Evolutionary conservation across 2,888 invertebrate genomes (phyloP).

Genomic region (Epirrita christyi): DNA sequence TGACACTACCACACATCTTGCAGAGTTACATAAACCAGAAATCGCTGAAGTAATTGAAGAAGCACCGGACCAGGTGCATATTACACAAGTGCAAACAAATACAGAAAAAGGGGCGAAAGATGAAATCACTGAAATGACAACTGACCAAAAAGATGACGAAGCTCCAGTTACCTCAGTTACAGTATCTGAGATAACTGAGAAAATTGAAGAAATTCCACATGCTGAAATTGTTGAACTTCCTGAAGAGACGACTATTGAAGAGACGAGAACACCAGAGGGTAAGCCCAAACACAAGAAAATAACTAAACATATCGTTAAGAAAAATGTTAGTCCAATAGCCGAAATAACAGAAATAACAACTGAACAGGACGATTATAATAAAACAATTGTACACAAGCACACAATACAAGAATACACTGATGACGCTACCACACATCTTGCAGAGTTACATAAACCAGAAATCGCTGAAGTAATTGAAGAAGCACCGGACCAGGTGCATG

Average conservation of each 20-base stretch:
- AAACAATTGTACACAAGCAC: slow-evolving; percentile 40
- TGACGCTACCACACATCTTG: slow-evolving; percentile 35
- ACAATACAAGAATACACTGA: slow-evolving; percentile 50
- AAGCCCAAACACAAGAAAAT: slow-evolving; percentile 39
- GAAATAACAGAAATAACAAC: slow-evolving; percentile 56
- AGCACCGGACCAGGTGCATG: slow-evolving; percentile 36
- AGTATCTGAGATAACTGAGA: slow-evolving; percentile 8
- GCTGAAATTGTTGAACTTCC: slow-evolving; percentile 51
- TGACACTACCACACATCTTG: slow-evolving; percentile 38
- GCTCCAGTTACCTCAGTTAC: slow-evolving; percentile 23
- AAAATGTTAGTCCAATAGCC: slow-evolving; percentile 53
- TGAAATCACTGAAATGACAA: slow-evolving; percentile 39
- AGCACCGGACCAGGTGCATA: slow-evolving; percentile 65
- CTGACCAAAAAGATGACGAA: slow-evolving; percentile 25
- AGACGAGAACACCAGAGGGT: slow-evolving; percentile 38
- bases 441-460: slow-evolving; percentile 36
- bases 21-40: slow-evolving; percentile 22
- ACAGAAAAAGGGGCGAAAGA: slow-evolving; percentile 44
- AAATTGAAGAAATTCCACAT: slow-evolving; percentile 23
- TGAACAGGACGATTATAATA: slow-evolving; percentile 54
- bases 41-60: slow-evolving; percentile 40
- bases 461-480: slow-evolving; percentile 44
- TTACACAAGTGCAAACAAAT: slow-evolving; percentile 47
- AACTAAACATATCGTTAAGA: slow-evolving; percentile 47
- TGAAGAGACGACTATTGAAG: slow-evolving; percentile 43